Conservation (phyloP, 2,797 vertebrate genomes). For the Mus spretus region DNA sequence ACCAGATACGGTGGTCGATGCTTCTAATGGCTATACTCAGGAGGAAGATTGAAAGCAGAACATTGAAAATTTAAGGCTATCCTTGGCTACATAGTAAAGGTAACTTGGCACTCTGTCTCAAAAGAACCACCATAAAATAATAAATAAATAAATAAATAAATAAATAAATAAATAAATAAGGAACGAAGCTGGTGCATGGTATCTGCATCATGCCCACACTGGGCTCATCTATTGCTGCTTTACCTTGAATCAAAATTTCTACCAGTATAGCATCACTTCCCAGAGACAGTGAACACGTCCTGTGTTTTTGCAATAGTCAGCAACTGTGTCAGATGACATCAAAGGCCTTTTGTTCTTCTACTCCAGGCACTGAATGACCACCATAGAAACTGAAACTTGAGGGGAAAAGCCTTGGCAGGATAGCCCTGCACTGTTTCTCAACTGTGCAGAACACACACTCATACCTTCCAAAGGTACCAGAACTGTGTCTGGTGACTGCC, state of each 20-base stretch:
- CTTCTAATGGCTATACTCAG: not conserved
- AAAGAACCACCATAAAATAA: not conserved
- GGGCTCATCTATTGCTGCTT: not conserved
- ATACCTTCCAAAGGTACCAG: not conserved
- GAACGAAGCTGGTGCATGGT: too few species aligned
- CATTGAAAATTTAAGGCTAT: not conserved
- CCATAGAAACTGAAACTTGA: not conserved
- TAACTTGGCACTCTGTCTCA: not conserved
- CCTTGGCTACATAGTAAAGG: not conserved
- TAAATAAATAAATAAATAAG: too few species aligned
- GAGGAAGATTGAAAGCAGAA: too few species aligned
- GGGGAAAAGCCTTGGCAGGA: not conserved
- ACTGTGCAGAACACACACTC: not conserved
- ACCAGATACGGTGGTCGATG: not conserved
- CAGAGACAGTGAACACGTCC: not conserved
- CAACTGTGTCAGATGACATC: not conserved
- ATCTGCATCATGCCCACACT: too few species aligned
- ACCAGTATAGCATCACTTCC: not conserved
- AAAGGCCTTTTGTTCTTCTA: not conserved
- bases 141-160: too few species aligned
- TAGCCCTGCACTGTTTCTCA: not conserved
- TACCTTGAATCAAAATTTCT: slow-evolving; percentile 10
- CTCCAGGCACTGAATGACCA: not conserved
- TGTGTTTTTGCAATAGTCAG: not conserved
- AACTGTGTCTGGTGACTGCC: not conserved